Percentiles rank a stretch among this genome's conserved stretches.
Conservation (phyloP, 2,113 vertebrate species). For the Aramus guarauna region DNA sequence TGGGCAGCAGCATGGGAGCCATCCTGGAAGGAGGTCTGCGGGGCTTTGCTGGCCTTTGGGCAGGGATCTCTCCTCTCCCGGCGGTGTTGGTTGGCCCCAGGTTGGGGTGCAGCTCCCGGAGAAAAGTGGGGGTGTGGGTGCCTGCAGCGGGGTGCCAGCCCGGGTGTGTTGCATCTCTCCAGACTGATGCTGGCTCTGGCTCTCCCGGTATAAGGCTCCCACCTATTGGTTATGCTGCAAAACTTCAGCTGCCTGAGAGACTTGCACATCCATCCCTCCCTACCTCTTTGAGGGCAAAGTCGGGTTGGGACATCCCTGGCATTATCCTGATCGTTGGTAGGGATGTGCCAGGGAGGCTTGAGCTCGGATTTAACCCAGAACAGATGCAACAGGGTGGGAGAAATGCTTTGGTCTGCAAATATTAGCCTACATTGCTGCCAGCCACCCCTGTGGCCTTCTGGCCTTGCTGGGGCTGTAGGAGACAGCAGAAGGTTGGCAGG, state of each 20-base stretch:
- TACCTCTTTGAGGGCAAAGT: neutral
- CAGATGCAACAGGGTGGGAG: neutral
- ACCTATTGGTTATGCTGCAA: slow-evolving; percentile 51
- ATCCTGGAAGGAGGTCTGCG: neutral
- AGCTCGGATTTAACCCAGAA: neutral
- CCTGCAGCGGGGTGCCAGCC: neutral
- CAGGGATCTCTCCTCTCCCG: neutral
- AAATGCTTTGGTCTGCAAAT: neutral
- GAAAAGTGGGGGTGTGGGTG: neutral
- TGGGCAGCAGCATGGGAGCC: neutral
- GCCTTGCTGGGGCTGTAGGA: neutral
- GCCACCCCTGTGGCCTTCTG: neutral
- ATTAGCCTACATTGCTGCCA: neutral
- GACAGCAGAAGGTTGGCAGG: rapidly evolving
- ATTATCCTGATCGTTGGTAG: neutral
- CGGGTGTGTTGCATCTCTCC: rapidly evolving
- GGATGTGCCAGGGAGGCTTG: neutral
- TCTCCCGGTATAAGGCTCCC: slow-evolving; percentile 31
- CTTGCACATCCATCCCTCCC: neutral
- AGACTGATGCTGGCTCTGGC: neutral
- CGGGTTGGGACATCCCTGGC: neutral
- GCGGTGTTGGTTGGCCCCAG: rapidly evolving
- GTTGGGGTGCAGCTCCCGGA: neutral
- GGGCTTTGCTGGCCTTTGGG: neutral
- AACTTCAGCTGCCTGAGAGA: slow-evolving; percentile 10